A percentile compares a stretch with the other conserved stretches of the same genome.
These are phyloP conservation scores for Dendroctonus ponderosae DNA, from an alignment of 1,140 invertebrate genomes.

Conservation along the genomic window DNA sequence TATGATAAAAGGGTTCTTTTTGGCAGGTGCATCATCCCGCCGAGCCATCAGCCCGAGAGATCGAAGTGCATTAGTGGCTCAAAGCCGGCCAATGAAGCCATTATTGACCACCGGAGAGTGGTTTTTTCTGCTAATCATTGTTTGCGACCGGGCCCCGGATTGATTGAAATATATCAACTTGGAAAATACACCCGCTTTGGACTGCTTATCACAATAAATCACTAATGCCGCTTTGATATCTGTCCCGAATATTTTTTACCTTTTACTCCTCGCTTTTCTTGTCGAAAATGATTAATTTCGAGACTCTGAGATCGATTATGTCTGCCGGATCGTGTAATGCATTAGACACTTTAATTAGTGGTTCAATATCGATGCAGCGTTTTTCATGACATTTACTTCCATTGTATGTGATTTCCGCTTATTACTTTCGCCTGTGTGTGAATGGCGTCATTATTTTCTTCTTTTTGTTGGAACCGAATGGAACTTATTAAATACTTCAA, in stretches of 20 bases:
- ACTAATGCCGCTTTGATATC: constrained; percentile 42
- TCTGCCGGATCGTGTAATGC: constrained; percentile 9
- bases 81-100: constrained; percentile 43
- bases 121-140: constrained; percentile 47
- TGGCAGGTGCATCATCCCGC: constrained; percentile 36
- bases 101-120: constrained; percentile 46
- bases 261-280: constrained; percentile 35
- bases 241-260: constrained; percentile 41
- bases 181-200: constrained; percentile 40
- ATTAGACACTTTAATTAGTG: constrained; percentile 21
- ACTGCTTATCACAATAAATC: constrained; percentile 47
- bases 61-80: constrained; percentile 43
- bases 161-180: constrained; percentile 48
- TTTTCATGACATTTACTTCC: too few species aligned
- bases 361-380: too few species aligned
- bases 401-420: too few species aligned
- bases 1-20: constrained; percentile 29
- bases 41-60: constrained; percentile 18
- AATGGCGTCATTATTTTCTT: too few species aligned
- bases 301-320: constrained; percentile 27
- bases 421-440: too few species aligned
- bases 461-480: too few species aligned
- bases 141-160: constrained; percentile 42
- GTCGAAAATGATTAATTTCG: constrained; percentile 43
- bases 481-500: too few species aligned